Evolutionary conservation across 2,113 vertebrate genomes (phyloP), one percentile per base, ranked within the genome.

Genomic region (Lepisosteus oculatus): DNA sequence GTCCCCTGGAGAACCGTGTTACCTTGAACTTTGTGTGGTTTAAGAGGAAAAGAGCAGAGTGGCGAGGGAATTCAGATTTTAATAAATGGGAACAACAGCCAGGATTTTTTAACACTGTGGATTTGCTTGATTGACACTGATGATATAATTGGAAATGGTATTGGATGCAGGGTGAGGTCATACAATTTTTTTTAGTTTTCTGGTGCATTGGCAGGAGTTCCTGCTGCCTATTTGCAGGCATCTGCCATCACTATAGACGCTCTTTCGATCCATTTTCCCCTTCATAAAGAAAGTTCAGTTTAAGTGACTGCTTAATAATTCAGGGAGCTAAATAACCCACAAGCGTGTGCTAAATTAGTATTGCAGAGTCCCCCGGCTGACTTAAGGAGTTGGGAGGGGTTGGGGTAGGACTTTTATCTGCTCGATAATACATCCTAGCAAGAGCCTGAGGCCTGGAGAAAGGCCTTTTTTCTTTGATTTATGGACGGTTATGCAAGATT

Each of bases 241-340:
- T 63, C 59, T 55, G 72, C 59, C 8, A 61, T 29, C 13, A 44
- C 62, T n/a, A 43, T 29, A 41, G 17, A 56, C 59, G 4, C 12
- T 59, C n/a, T 59, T 6, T 59, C 4, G 9, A 29, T 55, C 29
- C 55, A 57, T 43, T 41, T 42, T 57, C 55, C 64, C 72, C 41
- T 65, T 67, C 68, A 57, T 42, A 65, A 66, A 70, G 62, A 67
- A 75, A 70, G 63, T 70, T 75, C 47, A 63, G 61, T 75, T 75
- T 70, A 70, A 70, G 68, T 75, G 73, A 70, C 73, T 64, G n/a
- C 67, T 75, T 65, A 75, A 75, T 75, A 75, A 75, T 75, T 75
- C 61, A 75, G 15, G 43, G 62, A 61, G 62, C 68, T 71, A 75
- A 75, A 75, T 66, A 75, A 75, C 68, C 68, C 73, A 75, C 43